Evolutionary conservation across 2,888 invertebrate species (phyloP).

Genomic region (Cataglyphis rosenhaueri): DNA sequence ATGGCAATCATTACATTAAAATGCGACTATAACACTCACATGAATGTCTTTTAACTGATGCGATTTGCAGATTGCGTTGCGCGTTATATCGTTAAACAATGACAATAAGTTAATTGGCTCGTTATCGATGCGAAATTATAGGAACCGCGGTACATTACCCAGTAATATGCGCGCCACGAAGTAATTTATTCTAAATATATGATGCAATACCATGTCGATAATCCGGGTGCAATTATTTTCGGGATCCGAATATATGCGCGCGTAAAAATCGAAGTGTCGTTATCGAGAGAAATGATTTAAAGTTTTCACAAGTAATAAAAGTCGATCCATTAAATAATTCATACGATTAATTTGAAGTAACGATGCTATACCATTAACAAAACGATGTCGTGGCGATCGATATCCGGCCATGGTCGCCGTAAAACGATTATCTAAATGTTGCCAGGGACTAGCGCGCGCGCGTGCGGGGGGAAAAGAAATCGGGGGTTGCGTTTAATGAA

Average conservation of each 20-base stretch:
- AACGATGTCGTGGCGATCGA: conserved; percentile 52
- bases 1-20: not conserved
- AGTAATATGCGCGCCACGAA: conserved; percentile 42
- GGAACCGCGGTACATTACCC: conserved; percentile 48
- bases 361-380: too few relatives aligned
- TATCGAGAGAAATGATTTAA: not conserved
- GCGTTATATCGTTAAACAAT: conserved; percentile 57
- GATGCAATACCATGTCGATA: conserved; percentile 62
- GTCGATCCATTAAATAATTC: not conserved
- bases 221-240: conserved; percentile 39
- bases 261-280: not conserved
- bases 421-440: conserved; percentile 68
- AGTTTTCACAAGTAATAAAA: not conserved
- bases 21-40: not conserved
- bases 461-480: conserved; percentile 41
- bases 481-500: conserved; percentile 71
- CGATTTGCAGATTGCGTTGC: conserved; percentile 56
- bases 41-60: conserved; percentile 50
- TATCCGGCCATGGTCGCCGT: conserved; percentile 36
- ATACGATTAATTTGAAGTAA: conserved; percentile 5
- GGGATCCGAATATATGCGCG: not conserved
- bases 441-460: not conserved
- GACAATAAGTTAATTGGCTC: conserved; percentile 72
- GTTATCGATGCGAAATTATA: conserved; percentile 66
- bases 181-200: conserved; percentile 64